phyloP scores from a whole-genome alignment of 2,888 invertebrate genomes.

The Nomada lathburiana region DNA sequence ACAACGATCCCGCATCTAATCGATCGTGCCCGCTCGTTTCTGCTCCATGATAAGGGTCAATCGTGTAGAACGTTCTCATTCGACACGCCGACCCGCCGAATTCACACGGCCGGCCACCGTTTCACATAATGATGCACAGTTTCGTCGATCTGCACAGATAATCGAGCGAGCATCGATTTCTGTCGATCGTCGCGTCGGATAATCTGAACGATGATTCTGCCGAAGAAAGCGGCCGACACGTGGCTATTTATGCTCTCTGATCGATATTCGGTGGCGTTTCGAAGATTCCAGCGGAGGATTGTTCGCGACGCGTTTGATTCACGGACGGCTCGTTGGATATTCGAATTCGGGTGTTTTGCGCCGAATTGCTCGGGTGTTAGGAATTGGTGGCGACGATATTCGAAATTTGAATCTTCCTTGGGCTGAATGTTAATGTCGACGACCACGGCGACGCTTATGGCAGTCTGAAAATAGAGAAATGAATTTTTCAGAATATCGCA shows the following conservation, averaged over 20 bases:
- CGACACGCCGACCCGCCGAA: constrained; percentile 19
- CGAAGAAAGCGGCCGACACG: constrained; percentile 1
- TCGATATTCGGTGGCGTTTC: neutral
- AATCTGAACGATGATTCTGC: constrained; percentile 15
- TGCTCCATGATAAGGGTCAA: constrained; percentile 26
- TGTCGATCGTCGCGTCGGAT: constrained; percentile 4
- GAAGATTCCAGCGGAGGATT: neutral
- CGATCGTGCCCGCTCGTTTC: constrained; percentile 30
- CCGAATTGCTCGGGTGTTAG: too few species aligned
- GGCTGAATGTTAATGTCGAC: too few species aligned
- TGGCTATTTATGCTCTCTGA: neutral
- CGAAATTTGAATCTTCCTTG: too few species aligned
- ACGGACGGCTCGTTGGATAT: neutral
- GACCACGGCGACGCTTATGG: too few species aligned
- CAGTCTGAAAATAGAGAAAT: too few species aligned
- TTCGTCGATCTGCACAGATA: constrained; percentile 23
- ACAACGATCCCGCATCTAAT: constrained; percentile 29
- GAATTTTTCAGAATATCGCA: too few species aligned
- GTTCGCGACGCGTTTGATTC: neutral
- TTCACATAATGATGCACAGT: constrained; percentile 36
- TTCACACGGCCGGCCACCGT: constrained; percentile 40
- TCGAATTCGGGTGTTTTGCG: neutral
- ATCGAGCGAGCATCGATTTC: neutral
- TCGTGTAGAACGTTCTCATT: constrained; percentile 23
- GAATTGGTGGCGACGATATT: too few species aligned